Evolutionary conservation across 2,888 invertebrate genomes (phyloP), one percentile per base, ranked within the genome.

Genomic region (Parnassius mnemosyne): DNA sequence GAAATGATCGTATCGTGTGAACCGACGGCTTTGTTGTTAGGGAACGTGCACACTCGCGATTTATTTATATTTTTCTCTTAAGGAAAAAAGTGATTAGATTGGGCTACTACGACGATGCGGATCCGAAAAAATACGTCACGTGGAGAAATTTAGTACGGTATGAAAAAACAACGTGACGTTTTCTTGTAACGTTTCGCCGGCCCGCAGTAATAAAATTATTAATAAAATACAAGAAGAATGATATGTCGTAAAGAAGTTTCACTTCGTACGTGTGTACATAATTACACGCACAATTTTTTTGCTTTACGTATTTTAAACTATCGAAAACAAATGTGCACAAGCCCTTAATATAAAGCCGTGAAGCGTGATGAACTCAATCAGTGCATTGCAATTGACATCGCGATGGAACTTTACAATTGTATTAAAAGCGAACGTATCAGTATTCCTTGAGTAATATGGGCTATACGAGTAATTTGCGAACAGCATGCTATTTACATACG

Each of bases 291-390:
- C 7, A 34, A 25, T 25, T 34, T 34, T 34, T 34, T 5, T 34
- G 5, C 7, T 34, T 34, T 34, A 34, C 34, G 34, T 34, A 34
- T 34, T 34, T 5, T 34, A 34, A 7, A 7, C 34, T 46, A 46
- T 46, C 5, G 5, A 54, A 43, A 9, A 10, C 9, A 2, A 58
- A 47, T 66, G 68, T 71, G 72, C 70, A 73, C 72, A 70, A 64
- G 68, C 59, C 66, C 68, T 67, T 63, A 49, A 13, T 49, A 63
- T 42, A 65, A 61, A 68, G 57, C 67, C 63, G 63, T 70, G 72
- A 68, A 68, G 68, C 70, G 69, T 71, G 69, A 66, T 72, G 70
- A 69, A 74, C 72, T 71, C 71, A 73, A 76, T 78, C 70, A 72
- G 68, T 55, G 55, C 70, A 68, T n/a, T 62, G 66, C 73, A 70